Evolutionary conservation across 2,888 invertebrate genomes (phyloP).

Genomic region (Leptarthrus brevirostris): DNA sequence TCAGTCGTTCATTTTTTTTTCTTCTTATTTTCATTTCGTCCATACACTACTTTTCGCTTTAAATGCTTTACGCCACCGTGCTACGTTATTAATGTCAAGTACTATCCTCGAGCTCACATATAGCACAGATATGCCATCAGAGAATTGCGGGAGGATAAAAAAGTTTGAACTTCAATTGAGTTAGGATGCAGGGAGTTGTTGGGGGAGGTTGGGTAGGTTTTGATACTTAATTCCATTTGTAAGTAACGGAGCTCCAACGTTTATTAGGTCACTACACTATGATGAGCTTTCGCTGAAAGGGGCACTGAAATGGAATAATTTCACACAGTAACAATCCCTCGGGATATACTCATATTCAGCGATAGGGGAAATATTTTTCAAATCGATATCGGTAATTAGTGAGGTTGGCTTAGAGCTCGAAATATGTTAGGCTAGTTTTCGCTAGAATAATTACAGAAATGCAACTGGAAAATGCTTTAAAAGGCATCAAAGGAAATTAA

Average conservation of each 20-base stretch:
- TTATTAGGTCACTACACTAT: conserved; percentile 20
- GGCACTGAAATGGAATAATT: conserved; percentile 1
- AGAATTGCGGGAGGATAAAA: background rate
- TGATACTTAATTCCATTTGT: conserved; percentile 17
- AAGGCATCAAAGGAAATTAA: no score
- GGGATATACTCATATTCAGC: background rate
- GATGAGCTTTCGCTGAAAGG: conserved; percentile 6
- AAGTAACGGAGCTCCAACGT: background rate
- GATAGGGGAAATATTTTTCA: background rate
- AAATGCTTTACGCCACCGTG: background rate
- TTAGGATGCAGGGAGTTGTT: background rate
- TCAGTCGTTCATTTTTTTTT: background rate
- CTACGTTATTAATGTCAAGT: conserved; percentile 23
- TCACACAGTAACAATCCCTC: background rate
- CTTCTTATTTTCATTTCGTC: background rate
- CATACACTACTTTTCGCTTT: no score
- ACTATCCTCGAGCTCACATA: background rate
- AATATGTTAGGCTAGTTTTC: background rate
- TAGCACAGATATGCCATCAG: background rate
- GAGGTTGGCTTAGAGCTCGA: background rate
- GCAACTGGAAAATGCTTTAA: no score
- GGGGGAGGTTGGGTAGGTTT: background rate
- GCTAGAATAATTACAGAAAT: conserved; percentile 11
- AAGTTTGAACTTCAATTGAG: conserved; percentile 32
- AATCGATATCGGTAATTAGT: conserved; percentile 34